These are phyloP conservation scores for Drosophila stalkeri DNA, from an alignment of 2,888 invertebrate species.

Conservation along the genomic window DNA sequence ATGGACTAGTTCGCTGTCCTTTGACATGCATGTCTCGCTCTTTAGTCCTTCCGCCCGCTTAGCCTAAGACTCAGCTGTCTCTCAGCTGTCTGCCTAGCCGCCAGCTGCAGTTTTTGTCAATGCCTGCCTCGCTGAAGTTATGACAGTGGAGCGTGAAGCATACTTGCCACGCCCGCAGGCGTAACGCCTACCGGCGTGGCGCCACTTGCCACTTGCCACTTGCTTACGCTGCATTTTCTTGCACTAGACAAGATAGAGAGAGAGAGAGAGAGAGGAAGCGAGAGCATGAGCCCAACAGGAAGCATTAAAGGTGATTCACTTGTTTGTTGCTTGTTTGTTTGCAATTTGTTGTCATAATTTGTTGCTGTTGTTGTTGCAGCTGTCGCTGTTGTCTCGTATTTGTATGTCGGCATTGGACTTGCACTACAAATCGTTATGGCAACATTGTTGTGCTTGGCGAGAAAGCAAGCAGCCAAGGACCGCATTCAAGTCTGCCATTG, in stretches of 20 bases:
- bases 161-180: slow-evolving; percentile 9
- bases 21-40: slow-evolving; percentile 79
- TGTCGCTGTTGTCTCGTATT: slow-evolving; percentile 39
- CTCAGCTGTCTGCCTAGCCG: slow-evolving; percentile 63
- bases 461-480: neutral
- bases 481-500: slow-evolving; percentile 2
- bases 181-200: slow-evolving; percentile 10
- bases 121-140: slow-evolving; percentile 62
- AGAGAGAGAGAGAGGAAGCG: neutral
- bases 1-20: slow-evolving; percentile 56
- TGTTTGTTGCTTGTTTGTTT: slow-evolving; percentile 79
- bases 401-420: slow-evolving; percentile 44
- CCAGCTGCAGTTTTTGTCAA: slow-evolving; percentile 73
- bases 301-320: slow-evolving; percentile 80
- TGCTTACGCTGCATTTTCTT: slow-evolving; percentile 38
- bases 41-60: slow-evolving; percentile 45
- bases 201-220: slow-evolving; percentile 30
- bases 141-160: slow-evolving; percentile 58
- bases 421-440: slow-evolving; percentile 60
- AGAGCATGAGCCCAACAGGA: slow-evolving; percentile 32
- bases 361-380: slow-evolving; percentile 30
- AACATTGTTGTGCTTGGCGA: slow-evolving; percentile 43
- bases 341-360: slow-evolving; percentile 79
- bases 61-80: slow-evolving; percentile 53
- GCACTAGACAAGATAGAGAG: slow-evolving; percentile 28